A percentile compares a stretch with the other conserved stretches of the same genome.
Conservation (phyloP, 2,797 vertebrate species). For the Coreius guichenoti region DNA sequence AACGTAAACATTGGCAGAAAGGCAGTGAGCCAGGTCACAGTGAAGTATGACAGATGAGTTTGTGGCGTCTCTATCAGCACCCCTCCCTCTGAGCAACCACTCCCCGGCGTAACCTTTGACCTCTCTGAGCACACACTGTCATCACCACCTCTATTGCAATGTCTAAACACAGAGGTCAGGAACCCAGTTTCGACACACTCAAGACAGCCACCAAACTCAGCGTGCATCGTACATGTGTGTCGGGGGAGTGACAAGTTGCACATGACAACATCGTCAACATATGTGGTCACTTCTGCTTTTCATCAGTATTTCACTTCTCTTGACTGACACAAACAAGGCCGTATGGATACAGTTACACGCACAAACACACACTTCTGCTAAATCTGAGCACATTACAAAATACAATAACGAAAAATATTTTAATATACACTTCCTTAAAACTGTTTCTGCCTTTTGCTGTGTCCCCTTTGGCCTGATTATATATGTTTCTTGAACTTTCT, state of each 20-base stretch:
- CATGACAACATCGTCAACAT: constrained; percentile 37
- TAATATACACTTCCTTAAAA: constrained; percentile 4
- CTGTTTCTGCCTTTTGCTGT: neutral
- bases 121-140: constrained; percentile 79
- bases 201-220: constrained; percentile 39
- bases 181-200: constrained; percentile 64
- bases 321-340: constrained; percentile 26
- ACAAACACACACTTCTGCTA: constrained; percentile 31
- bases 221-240: constrained; percentile 27
- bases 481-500: neutral
- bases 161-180: constrained; percentile 73
- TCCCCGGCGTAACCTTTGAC: constrained; percentile 70
- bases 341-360: constrained; percentile 6
- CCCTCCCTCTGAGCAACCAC: constrained; percentile 55
- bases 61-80: constrained; percentile 70
- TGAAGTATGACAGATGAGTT: constrained; percentile 71
- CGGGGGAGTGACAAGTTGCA: constrained; percentile 29
- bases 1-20: constrained; percentile 61
- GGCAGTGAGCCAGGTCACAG: constrained; percentile 44
- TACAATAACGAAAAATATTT: neutral
- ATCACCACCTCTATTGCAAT: constrained; percentile 73
- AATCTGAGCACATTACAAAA: constrained; percentile 16
- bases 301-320: constrained; percentile 41
- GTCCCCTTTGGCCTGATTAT: neutral
- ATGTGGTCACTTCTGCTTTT: constrained; percentile 49